These are phyloP conservation scores for Poecilia latipinna DNA, from an alignment of 2,113 vertebrate species.

Conservation along the genomic window DNA sequence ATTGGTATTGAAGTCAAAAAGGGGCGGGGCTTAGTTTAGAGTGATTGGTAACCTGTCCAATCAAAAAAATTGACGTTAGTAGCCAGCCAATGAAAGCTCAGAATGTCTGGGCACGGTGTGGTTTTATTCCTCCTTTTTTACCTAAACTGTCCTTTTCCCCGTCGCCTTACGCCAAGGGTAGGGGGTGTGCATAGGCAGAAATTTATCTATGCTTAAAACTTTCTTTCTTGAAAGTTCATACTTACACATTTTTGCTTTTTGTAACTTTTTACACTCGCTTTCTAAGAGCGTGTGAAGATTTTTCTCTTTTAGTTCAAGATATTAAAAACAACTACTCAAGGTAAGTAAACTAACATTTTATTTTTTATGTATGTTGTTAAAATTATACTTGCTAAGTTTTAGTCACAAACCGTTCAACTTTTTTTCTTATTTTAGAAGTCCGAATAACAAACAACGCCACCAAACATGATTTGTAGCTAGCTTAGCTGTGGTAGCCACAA, in stretches of 20 bases:
- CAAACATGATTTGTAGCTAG: constrained; percentile 14
- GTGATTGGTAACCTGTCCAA: constrained; percentile 35
- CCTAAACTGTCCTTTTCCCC: constrained; percentile 29
- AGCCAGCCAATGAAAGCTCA: constrained; percentile 58
- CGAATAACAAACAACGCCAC: background rate
- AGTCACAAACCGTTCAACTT: background rate
- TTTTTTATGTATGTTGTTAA: background rate
- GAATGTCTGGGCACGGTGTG: constrained; percentile 42
- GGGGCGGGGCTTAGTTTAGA: constrained; percentile 19
- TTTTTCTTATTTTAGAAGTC: background rate
- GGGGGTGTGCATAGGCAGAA: constrained; percentile 80
- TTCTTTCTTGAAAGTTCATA: constrained; percentile 67
- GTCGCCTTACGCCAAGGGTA: constrained; percentile 80
- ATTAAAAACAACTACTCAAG: constrained; percentile 45
- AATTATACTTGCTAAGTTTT: too few relatives aligned
- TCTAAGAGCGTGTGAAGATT: constrained; percentile 10
- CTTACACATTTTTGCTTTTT: constrained; percentile 53
- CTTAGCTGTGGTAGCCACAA: constrained; percentile 36
- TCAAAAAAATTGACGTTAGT: constrained; percentile 8
- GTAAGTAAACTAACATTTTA: constrained; percentile 43
- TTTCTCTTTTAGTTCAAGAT: background rate
- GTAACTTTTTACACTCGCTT: constrained; percentile 31
- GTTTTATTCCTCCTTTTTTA: constrained; percentile 57
- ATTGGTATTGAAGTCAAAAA: constrained; percentile 14
- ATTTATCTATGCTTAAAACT: constrained; percentile 76